phyloP scores from a whole-genome alignment of 2,888 invertebrate genomes.

The Acronicta psi region DNA sequence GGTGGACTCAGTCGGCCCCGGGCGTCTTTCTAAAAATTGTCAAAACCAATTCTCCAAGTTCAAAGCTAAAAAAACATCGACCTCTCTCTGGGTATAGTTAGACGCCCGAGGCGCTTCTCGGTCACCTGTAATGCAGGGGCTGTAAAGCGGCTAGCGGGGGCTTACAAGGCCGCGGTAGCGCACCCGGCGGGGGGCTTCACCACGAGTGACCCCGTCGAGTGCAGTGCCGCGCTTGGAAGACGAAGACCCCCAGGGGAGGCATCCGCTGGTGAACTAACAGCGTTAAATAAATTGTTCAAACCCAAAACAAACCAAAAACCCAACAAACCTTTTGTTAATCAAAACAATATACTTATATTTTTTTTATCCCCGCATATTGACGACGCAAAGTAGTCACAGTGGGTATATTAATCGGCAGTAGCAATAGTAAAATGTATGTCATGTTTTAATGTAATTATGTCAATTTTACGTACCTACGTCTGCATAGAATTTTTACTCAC shows the following conservation, averaged over 20 bases:
- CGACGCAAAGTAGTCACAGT: no score
- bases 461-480: no score
- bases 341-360: background rate
- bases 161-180: conserved; percentile 26
- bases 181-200: conserved; percentile 19
- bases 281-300: conserved; percentile 7
- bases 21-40: conserved; percentile 8
- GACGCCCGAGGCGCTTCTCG: conserved; percentile 26
- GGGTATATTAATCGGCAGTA: no score
- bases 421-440: no score
- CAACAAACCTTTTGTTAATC: conserved; percentile 14
- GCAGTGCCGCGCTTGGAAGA: conserved; percentile 35
- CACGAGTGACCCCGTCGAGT: conserved; percentile 22
- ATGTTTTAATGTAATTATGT: no score
- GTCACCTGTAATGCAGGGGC: conserved; percentile 35
- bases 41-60: no score
- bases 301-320: background rate
- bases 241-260: conserved; percentile 51
- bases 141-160: conserved; percentile 36
- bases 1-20: conserved; percentile 36
- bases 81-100: conserved; percentile 36
- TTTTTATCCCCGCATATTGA: no score
- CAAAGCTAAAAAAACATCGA: conserved; percentile 3
- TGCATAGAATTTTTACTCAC: no score
- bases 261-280: conserved; percentile 39